Base-by-base conservation (phyloP, 1,140 invertebrate genomes). In the Conopomorpha cramerella region DNA sequence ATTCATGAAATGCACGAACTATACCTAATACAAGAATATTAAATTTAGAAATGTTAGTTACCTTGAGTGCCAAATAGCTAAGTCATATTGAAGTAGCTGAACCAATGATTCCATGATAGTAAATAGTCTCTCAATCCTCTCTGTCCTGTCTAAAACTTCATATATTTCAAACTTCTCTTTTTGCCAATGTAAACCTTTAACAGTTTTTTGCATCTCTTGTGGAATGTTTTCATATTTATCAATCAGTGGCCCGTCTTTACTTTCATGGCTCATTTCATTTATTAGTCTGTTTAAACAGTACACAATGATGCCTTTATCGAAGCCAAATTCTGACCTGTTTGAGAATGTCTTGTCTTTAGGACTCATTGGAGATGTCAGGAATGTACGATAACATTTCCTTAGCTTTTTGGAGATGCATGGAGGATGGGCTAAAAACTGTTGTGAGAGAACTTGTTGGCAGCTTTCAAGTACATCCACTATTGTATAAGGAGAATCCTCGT, bases 51-150 rank as follows among this genome's bases (percentile, higher is more conserved):
- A n/a, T n/a, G n/a, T n/a, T n/a, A n/a, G 19, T 35, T 43, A 68
- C 67, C 60, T 65, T 26, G 56, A 55, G 38, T 60, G 48, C 65
- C 68, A 73, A 38, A 76, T 63, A n/a, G 53, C 60, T 27, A 78
- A 45, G 52, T 78, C 70, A 51, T 49, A 54, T 51, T 73, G 68
- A 30, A 78, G 41, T 7, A 78, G 36, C 46, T 70, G 49, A 32
- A 76, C 47, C 12, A 64, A 18, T 42, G 52, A 59, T 27, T 70
- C 53, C 16, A 78, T 41, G 30, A 73, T 56, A 17, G 53, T 42
- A 51, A 78, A 61, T 10, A 76, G 36, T 38, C 72, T 57, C 3
- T 62, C 45, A 35, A 78, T 74, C 35, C 71, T 60, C 10, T 76
- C 58, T 13, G 34, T 33, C 34, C 68, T 55, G 3, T 55, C 42